Evolutionary conservation across 2,888 invertebrate species (phyloP).

Genomic region (Ochropleura plecta): DNA sequence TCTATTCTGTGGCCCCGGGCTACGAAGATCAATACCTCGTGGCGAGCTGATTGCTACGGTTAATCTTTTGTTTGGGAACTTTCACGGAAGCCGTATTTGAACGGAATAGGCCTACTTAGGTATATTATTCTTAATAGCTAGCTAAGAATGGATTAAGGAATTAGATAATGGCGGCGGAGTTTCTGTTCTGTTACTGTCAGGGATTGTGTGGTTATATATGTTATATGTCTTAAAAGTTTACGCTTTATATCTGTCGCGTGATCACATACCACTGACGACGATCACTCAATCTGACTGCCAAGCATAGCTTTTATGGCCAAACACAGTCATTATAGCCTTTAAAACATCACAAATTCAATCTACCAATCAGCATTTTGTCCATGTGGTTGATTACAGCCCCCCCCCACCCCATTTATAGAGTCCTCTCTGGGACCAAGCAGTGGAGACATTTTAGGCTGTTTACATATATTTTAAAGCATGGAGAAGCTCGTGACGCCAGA

Average conservation of each 20-base stretch:
- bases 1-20: neutral
- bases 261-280: neutral
- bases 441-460: neutral
- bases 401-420: neutral
- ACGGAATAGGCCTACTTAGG: conserved; percentile 39
- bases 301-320: neutral
- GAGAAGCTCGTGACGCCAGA: no score
- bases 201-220: conserved; percentile 19
- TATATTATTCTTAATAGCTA: conserved; percentile 47
- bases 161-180: conserved; percentile 28
- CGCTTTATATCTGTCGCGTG: neutral
- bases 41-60: conserved; percentile 60
- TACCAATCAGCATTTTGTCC: neutral
- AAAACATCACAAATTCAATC: neutral
- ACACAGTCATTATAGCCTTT: neutral
- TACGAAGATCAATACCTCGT: conserved; percentile 63
- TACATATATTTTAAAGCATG: no score
- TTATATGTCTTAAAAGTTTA: neutral
- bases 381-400: neutral
- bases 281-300: neutral
- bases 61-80: conserved; percentile 65
- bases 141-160: conserved; percentile 34
- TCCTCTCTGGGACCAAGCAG: neutral
- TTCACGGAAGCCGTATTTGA: conserved; percentile 51
- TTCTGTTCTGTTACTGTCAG: conserved; percentile 17